Conservation (phyloP, 2,888 invertebrate species). For the Phaedon cochleariae region DNA sequence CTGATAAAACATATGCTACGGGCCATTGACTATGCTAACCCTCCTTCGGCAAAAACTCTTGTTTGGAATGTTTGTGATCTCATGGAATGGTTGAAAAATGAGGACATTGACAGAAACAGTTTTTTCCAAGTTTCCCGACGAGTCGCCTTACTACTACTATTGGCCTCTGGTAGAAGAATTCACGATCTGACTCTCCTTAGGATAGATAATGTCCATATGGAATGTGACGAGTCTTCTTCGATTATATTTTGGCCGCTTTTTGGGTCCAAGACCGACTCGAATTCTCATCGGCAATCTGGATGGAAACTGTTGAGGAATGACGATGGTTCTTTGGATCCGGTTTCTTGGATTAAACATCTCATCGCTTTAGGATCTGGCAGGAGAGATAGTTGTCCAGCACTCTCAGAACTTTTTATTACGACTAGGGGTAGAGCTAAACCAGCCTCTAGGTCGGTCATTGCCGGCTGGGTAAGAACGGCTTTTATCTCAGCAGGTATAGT, state of each 20-base stretch:
- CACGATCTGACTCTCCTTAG: slow-evolving; percentile 32
- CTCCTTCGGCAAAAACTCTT: not conserved
- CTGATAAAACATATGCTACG: slow-evolving; percentile 20
- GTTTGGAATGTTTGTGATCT: slow-evolving; percentile 26
- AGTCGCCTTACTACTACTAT: slow-evolving; percentile 27
- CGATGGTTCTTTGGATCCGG: slow-evolving; percentile 21
- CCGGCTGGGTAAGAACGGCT: slow-evolving; percentile 31
- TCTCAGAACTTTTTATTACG: slow-evolving; percentile 28
- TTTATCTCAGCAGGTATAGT: slow-evolving; percentile 25
- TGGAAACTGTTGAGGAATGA: slow-evolving; percentile 29
- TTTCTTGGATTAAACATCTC: slow-evolving; percentile 24
- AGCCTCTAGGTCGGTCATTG: slow-evolving; percentile 31
- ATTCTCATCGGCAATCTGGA: slow-evolving; percentile 26
- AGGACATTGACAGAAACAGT: not conserved
- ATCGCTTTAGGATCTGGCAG: slow-evolving; percentile 16
- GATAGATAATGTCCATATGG: slow-evolving; percentile 17
- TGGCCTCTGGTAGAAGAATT: slow-evolving; percentile 29
- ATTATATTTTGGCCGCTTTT: slow-evolving; percentile 43
- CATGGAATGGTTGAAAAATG: slow-evolving; percentile 21
- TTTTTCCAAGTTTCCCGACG: slow-evolving; percentile 31
- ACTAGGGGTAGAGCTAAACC: slow-evolving; percentile 28
- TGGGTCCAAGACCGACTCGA: slow-evolving; percentile 44
- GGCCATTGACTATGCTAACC: slow-evolving; percentile 17
- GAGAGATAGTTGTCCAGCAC: not conserved
- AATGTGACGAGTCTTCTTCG: slow-evolving; percentile 7